phyloP scores from a whole-genome alignment of 2,113 vertebrate genomes.

The Carettochelys insculpta region DNA sequence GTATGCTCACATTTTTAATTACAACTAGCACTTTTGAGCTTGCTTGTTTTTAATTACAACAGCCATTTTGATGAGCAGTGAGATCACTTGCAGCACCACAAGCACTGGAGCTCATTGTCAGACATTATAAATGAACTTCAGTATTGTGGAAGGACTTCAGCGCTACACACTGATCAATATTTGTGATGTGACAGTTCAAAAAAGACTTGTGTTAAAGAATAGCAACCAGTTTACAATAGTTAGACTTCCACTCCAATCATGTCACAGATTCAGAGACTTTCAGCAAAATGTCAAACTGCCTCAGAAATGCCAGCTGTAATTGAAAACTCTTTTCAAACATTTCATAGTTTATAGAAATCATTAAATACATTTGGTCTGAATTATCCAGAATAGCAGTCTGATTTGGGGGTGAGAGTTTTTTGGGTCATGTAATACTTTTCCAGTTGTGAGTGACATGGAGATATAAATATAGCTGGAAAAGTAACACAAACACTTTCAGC shows the following conservation, averaged over 20 bases:
- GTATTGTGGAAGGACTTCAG: not conserved
- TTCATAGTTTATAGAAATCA: not conserved
- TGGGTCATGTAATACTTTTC: not conserved
- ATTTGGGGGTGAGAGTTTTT: not conserved
- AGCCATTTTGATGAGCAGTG: not conserved
- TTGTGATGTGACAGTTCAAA: not conserved
- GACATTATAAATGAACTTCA: not conserved
- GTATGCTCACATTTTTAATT: conserved; percentile 40
- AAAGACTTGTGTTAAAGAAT: not conserved
- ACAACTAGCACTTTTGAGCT: conserved; percentile 12
- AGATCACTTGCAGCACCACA: not conserved
- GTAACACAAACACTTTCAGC: not conserved
- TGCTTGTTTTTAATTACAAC: not conserved
- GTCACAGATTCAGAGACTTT: not conserved
- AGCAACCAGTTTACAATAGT: not conserved
- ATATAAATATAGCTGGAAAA: not conserved
- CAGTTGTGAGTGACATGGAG: not conserved
- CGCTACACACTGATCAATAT: not conserved
- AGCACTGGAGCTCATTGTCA: not conserved
- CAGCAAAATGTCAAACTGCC: not conserved
- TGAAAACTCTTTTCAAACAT: not conserved
- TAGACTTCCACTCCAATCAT: not conserved
- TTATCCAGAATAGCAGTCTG: not conserved
- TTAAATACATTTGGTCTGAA: not conserved
- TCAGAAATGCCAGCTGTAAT: not conserved